phyloP scores from a whole-genome alignment of 2,888 invertebrate species.

The Apoda limacodes region DNA sequence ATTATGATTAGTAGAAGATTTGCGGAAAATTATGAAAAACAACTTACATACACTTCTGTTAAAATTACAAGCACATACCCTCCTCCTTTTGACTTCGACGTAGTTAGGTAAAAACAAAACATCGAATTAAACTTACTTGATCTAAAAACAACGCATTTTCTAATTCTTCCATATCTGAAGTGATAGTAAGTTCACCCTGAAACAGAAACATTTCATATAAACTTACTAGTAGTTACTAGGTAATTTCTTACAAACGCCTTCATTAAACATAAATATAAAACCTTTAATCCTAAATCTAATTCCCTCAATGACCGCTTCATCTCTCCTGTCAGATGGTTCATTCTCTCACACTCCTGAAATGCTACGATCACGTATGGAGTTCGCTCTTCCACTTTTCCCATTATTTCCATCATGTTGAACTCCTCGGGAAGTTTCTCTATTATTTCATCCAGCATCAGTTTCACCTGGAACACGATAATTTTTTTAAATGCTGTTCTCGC shows the following conservation, averaged over 20 bases:
- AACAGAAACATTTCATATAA: conserved; percentile 13
- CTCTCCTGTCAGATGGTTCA: conserved; percentile 93
- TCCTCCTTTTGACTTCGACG: too few relatives aligned
- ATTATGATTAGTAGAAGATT: too few relatives aligned
- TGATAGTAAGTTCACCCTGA: conserved; percentile 94
- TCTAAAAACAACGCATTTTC: conserved; percentile 94
- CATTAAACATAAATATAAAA: conserved; percentile 26
- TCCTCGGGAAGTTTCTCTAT: conserved; percentile 95
- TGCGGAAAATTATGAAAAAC: too few relatives aligned
- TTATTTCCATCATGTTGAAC: conserved; percentile 95
- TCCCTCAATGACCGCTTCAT: conserved; percentile 92
- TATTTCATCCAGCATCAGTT: conserved; percentile 94
- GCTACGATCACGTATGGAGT: conserved; percentile 97
- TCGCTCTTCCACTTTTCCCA: conserved; percentile 94
- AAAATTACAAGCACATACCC: too few relatives aligned
- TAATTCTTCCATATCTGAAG: conserved; percentile 95
- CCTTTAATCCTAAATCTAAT: conserved; percentile 92
- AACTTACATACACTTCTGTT: too few relatives aligned
- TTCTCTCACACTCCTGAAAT: conserved; percentile 95
- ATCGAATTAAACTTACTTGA: conserved; percentile 66
- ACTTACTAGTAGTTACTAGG: background rate
- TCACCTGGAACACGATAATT: conserved; percentile 71
- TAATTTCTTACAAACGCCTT: background rate
- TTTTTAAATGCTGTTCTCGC: background rate
- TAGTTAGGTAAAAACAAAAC: too few relatives aligned